Base-by-base conservation (phyloP, 1,140 invertebrate genomes). In the Halesus radiatus region DNA sequence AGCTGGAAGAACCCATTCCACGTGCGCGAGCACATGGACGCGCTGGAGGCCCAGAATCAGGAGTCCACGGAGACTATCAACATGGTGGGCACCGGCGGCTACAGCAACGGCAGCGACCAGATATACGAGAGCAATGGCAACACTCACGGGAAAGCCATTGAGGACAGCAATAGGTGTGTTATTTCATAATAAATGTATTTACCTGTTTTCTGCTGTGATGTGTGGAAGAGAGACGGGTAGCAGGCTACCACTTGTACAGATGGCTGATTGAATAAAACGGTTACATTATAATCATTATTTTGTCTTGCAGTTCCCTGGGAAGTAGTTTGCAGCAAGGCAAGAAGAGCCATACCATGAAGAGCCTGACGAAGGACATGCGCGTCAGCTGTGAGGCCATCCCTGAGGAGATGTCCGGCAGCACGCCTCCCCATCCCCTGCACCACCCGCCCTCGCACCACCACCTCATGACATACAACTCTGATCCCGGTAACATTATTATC, bases 311-410 rank as follows among this genome's bases (percentile, higher is more conserved):
- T 74, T 74, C 70, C 1, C 29, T 74, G 52, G 87, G 87, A 84
- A 81, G 88, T 16, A 90, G 89, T 75, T 73, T 86, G 78, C 87
- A 91, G 85, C 85, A 91, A 66, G 89, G 92, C 58, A 90, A 92
- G 84, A 94, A 94, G 85, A 89, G 92, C 85, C 66, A 70, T 37
- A 85, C 88, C 76, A 91, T 93, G 86, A 94, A 92, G 85, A 88
- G 87, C 37, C 92, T 91, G 85, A 86, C 90, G 15, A 94, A 93
- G 87, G 93, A 94, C 86, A 93, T 93, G 91, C 92, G 94, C 85
- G 94, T 95, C 4, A 96, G 95, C 85, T 97, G 94, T 87, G 96
- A 96, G 89, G 95, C 95, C 54, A 97, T 97, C 83, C 96, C 96
- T 6, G 96, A 97, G 89, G 96, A 97, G 91, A 95, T 95, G 85